Conservation (phyloP, 2,888 invertebrate species). For the Nowickia ferox region DNA sequence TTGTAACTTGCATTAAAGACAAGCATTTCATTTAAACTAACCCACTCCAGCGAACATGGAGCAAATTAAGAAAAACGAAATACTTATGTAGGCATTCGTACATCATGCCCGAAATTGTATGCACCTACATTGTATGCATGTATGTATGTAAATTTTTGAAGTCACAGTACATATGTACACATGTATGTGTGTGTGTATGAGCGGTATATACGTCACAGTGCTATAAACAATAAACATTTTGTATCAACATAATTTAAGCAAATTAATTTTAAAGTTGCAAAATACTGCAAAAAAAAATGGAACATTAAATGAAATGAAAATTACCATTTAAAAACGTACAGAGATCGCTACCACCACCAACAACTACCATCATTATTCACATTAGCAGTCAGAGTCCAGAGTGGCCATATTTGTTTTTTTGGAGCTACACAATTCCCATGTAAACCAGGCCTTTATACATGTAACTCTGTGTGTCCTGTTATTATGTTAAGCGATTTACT, state of each 20-base stretch:
- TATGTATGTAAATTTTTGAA: neutral
- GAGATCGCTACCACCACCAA: constrained; percentile 36
- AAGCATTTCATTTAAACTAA: constrained; percentile 65
- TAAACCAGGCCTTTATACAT: too few species aligned
- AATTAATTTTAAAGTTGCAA: constrained; percentile 72
- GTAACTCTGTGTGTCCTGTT: too few species aligned
- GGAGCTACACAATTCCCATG: too few species aligned
- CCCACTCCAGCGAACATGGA: constrained; percentile 16
- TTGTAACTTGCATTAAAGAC: constrained; percentile 46
- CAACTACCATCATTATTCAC: constrained; percentile 28
- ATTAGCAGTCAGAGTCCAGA: neutral
- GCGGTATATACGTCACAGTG: constrained; percentile 5
- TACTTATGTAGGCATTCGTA: neutral
- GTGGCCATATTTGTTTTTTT: too few species aligned
- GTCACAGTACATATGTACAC: too few species aligned
- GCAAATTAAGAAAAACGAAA: constrained; percentile 24
- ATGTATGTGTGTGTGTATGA: neutral
- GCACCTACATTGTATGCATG: too few species aligned
- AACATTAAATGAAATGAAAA: constrained; percentile 50
- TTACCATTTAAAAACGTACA: constrained; percentile 49
- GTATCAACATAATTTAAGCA: constrained; percentile 72
- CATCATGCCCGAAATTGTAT: constrained; percentile 7
- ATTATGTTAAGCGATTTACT: too few species aligned
- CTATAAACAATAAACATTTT: constrained; percentile 62
- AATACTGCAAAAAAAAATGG: constrained; percentile 30